Base-by-base conservation (phyloP, 1,140 invertebrate species). In the Eumeta japonica region DNA sequence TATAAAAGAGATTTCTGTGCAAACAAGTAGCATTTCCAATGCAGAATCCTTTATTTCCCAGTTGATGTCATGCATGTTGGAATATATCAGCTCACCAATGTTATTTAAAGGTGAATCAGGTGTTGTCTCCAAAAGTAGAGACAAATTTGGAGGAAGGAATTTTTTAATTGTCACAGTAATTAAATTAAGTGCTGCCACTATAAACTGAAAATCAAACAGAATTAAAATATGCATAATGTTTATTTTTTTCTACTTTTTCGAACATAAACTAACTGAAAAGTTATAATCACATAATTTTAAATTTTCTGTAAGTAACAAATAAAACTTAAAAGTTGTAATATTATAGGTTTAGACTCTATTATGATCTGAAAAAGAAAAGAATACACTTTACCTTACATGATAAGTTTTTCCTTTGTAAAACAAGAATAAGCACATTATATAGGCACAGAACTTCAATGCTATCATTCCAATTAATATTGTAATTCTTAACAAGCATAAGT, bases 21-120 rank as follows among this genome's bases (percentile, higher is more conserved):
- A 82, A 1, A 84, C 82, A 15, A 79, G 80, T 10, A 89, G 55
- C 16, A 88, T 62, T 65, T 90, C 87, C 3, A 89, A 55, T 0
- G 84, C 83, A 2, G 81, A 85, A 45, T 89, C 87, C 28, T 85
- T 75, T 5, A 90, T 80, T 58, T 89, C 87, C 87, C 87, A 89
- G 20, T 81, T 75, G 7, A 76, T 55, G 53, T 89, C 85, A 29
- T 86, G 81, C 51, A 88, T 71, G 51, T 86, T 84, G 57, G 79
- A 80, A 3, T 80, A 81, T 0, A 90, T 75, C 0, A 85, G 80
- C 27, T 78, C 67, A 0, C 84, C 85, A 1, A 89, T 62, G 24
- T 81, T 77, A 39, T 79, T 75, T 51, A 87, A 78, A 0, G 81
- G 66, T 1, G 81, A 81, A 10, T 85, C 84, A 10, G 81, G 66